phyloP scores from a whole-genome alignment of 2,888 invertebrate species.

The Drosophila peninsularis region DNA sequence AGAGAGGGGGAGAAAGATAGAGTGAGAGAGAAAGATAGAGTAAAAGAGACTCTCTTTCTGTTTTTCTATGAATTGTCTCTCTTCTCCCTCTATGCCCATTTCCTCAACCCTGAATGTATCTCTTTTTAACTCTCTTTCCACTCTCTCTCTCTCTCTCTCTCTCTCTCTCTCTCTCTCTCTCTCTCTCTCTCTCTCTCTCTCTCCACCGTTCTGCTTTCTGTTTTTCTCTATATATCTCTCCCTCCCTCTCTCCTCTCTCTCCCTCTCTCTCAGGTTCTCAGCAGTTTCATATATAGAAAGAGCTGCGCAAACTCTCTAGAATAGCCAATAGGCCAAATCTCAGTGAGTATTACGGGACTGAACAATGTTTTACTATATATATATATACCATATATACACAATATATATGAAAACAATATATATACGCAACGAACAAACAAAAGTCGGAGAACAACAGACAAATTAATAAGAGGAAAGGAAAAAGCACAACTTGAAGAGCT shows the following conservation, averaged over 20 bases:
- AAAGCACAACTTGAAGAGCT: constrained; percentile 7
- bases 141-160: neutral
- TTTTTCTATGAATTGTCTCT: too few species aligned
- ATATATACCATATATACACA: neutral
- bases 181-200: neutral
- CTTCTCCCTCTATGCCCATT: too few species aligned
- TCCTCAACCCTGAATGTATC: too few species aligned
- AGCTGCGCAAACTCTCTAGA: neutral
- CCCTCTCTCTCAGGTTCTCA: too few species aligned
- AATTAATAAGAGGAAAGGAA: neutral
- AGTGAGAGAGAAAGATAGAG: too few species aligned
- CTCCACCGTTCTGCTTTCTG: neutral
- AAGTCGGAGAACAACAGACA: constrained; percentile 8
- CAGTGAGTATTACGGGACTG: constrained; percentile 1
- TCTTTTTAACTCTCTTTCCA: too few species aligned
- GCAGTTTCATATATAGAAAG: too few species aligned
- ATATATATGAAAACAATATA: neutral
- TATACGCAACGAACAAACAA: constrained; percentile 2
- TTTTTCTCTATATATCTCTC: neutral
- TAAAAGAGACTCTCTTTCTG: too few species aligned
- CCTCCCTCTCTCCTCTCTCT: neutral
- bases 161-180: neutral
- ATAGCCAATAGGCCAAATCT: neutral
- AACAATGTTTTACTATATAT: neutral
- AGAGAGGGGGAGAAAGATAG: too few species aligned